A percentile compares a stretch with the other conserved stretches of the same genome.
Conservation (phyloP, 2,113 vertebrate genomes). For the Steatornis caripensis region DNA sequence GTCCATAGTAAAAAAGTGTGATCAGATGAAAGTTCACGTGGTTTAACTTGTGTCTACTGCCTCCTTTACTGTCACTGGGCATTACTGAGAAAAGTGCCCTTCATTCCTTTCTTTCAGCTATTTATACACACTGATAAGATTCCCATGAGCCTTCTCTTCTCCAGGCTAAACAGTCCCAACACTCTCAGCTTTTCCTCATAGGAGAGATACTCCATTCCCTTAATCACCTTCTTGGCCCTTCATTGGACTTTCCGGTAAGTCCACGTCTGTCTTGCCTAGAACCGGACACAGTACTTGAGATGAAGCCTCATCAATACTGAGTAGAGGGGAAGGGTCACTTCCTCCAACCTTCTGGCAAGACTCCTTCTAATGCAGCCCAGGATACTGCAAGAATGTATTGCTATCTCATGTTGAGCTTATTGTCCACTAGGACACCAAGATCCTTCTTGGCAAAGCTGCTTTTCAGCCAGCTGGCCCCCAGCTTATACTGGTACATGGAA, state of each 20-base stretch:
- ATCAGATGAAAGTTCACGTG: background rate
- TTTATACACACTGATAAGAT: no score
- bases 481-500: background rate
- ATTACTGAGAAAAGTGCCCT: background rate
- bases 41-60: background rate
- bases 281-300: background rate
- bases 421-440: background rate
- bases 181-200: background rate
- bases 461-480: background rate
- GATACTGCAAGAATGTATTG: no score
- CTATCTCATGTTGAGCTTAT: background rate
- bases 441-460: background rate
- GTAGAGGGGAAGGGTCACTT: background rate
- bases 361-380: background rate
- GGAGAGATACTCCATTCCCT: background rate
- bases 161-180: no score
- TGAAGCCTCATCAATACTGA: background rate
- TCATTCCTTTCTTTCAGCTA: background rate
- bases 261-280: background rate
- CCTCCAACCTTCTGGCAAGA: rapidly evolving
- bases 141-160: no score
- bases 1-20: background rate
- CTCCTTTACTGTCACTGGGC: background rate
- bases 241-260: background rate
- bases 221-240: background rate